Base-by-base conservation (phyloP, 2,113 vertebrate genomes). In the Lipophrys pholis region DNA sequence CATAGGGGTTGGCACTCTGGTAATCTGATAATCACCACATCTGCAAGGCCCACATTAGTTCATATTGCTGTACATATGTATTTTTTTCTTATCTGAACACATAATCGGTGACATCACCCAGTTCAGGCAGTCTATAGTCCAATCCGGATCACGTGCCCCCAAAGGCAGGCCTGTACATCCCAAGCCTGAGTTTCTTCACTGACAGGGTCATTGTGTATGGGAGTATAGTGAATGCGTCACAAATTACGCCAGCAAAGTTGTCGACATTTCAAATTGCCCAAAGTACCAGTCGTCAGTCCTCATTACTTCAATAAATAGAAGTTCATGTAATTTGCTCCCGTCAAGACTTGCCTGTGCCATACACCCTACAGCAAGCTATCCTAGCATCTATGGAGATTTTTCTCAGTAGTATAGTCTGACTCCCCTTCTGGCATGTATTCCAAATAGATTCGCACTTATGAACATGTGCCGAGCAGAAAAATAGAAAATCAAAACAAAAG, bases 121-220 rank as follows among this genome's bases (percentile, higher is more conserved):
- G 11, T 38, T n/a, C 17, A 73, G 7, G 35, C 0, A 1, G 38
- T 30, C 36, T n/a, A 8, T 0, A 52, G 11, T 21, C 41, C 16
- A 8, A 40, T 41, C 8, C 38, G 61, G 43, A 69, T 60, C 43
- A 55, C 43, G 30, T 30, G 35, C 40, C 53, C 52, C 62, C 10
- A 64, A 56, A 72, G 48, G 8, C 12, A 9, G 7, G 49, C 69
- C 17, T 69, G 43, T 48, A 45, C 3, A 30, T 30, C 21, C 21
- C 2, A 63, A 10, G 3, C 46, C 66, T 75, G 50, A 45, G 17
- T 58, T 74, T 38, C 42, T 65, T 61, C 40, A 52, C 12, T 42
- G 35, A 62, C 60, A 12, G 9, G 55, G 59, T 49, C 36, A 49
- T 0, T 49, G 42, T 46, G 55, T 46, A 61, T 40, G 60, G 41